Base-by-base conservation (phyloP, 1,140 invertebrate genomes). In the Aleiodes sp. region DNA sequence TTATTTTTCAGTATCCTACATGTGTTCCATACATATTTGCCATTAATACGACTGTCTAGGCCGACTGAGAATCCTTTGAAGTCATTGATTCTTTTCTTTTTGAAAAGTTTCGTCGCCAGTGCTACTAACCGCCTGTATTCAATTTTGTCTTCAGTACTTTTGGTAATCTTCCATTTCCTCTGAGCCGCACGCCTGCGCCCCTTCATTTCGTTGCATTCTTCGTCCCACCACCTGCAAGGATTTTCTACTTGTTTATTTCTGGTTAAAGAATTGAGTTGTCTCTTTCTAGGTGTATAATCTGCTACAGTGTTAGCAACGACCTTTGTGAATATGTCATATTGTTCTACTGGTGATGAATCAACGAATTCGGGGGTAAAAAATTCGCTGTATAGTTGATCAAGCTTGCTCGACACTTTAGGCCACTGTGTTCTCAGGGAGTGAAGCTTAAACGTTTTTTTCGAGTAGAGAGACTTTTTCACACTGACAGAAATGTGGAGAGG, bases 1-100 rank as follows among this genome's bases (percentile, higher is more conserved):
- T n/a, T 28, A 4, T 59, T 59, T 26, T 59, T 31, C 6, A 37
- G 56, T 16, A 19, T 56, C 35, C 31, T 46, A 10, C 46, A 21
- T 1, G 46, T 24, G 46, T 24, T 52, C 46, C 46, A 52, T 2
- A 52, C 46, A 24, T 52, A 52, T 9, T 16, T 24, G 10, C 12
- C 9, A 26, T 52, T 52, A 9, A 24, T 52, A 6, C 21, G 21
- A 0, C 21, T 24, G 21, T 52, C 41, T 39, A 37, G n/a, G n/a
- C n/a, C 28, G 9, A 35, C 33, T 21, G 28, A n/a, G 35, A 70
- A 66, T 46, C n/a, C 19, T 66, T 41, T 26, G 12, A 37, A 28
- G 21, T 9, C 46, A 10, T 41, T 62, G 41, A 37, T 57, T 39
- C 56, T 69, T 37, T 1, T 46, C 16, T 46, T 59, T 64, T 16